These are phyloP conservation scores for Argyresthia goedartella DNA, from an alignment of 2,888 invertebrate genomes.

Conservation along the genomic window DNA sequence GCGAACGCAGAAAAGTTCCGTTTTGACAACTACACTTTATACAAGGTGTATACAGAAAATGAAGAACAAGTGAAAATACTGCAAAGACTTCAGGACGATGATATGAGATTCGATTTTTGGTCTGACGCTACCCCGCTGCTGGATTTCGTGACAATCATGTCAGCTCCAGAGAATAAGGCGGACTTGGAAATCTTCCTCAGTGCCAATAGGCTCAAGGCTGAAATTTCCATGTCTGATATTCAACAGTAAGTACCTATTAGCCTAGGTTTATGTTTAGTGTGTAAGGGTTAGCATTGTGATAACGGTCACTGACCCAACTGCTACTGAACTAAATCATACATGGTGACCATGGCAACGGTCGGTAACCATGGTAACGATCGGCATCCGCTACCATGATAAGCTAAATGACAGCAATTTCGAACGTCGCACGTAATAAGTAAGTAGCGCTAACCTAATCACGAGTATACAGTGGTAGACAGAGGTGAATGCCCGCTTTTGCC, in stretches of 20 bases:
- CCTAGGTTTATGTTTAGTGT: too few species aligned
- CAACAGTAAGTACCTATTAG: conserved; percentile 46
- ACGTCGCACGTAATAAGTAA: too few species aligned
- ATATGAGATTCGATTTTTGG: conserved; percentile 54
- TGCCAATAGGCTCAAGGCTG: conserved; percentile 38
- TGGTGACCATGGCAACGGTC: too few species aligned
- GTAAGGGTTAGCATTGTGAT: too few species aligned
- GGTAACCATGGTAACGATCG: too few species aligned
- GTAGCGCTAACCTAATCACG: too few species aligned
- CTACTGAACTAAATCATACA: too few species aligned
- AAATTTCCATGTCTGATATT: conserved; percentile 53
- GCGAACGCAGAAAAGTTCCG: conserved; percentile 15
- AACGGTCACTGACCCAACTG: too few species aligned
- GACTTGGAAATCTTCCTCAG: conserved; percentile 40
- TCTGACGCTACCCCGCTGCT: conserved; percentile 34
- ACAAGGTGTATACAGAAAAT: conserved; percentile 62
- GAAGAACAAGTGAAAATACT: conserved; percentile 56
- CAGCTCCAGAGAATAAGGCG: conserved; percentile 40
- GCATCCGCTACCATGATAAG: too few species aligned
- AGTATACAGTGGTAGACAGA: too few species aligned
- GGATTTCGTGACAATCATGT: conserved; percentile 49
- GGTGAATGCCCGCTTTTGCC: too few species aligned
- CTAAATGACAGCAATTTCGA: too few species aligned
- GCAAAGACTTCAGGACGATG: conserved; percentile 46
- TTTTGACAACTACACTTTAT: conserved; percentile 59